phyloP scores from a whole-genome alignment of 2,113 vertebrate genomes.

The Camelus dromedarius region DNA sequence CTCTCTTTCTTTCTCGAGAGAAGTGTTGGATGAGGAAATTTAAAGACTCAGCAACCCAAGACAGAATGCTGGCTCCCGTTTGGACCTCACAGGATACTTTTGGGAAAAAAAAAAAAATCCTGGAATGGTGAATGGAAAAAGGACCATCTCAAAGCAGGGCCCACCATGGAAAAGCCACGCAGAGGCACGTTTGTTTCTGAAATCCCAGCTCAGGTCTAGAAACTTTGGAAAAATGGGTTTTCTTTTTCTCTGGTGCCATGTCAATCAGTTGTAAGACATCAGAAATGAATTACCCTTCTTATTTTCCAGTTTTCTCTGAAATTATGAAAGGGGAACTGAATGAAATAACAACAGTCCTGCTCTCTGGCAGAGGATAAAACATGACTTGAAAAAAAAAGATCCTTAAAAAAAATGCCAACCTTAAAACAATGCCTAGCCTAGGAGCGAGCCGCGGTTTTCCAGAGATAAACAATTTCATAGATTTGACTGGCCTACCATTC shows the following conservation, averaged over 20 bases:
- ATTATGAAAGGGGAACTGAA: constrained; percentile 32
- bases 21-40: constrained; percentile 69
- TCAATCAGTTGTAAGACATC: constrained; percentile 60
- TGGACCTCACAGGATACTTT: constrained; percentile 75
- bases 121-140: constrained; percentile 84
- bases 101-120: constrained; percentile 77
- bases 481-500: background rate
- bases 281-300: constrained; percentile 34
- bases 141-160: constrained; percentile 7
- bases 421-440: background rate
- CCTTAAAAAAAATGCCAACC: background rate
- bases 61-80: constrained; percentile 74
- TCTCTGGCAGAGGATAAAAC: constrained; percentile 54
- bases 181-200: constrained; percentile 38
- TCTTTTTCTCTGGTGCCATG: background rate
- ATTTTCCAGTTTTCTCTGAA: constrained; percentile 51
- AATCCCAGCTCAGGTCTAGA: background rate
- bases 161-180: constrained; percentile 63
- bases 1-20: constrained; percentile 65
- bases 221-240: constrained; percentile 53
- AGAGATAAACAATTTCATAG: background rate
- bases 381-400: background rate
- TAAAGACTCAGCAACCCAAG: constrained; percentile 51
- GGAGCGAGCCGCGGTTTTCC: background rate
- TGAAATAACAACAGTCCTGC: background rate